A percentile compares a stretch with the other conserved stretches of the same genome.
These are phyloP conservation scores for Sminthurides bifidus DNA, from an alignment of 1,140 invertebrate species.

Conservation along the genomic window DNA sequence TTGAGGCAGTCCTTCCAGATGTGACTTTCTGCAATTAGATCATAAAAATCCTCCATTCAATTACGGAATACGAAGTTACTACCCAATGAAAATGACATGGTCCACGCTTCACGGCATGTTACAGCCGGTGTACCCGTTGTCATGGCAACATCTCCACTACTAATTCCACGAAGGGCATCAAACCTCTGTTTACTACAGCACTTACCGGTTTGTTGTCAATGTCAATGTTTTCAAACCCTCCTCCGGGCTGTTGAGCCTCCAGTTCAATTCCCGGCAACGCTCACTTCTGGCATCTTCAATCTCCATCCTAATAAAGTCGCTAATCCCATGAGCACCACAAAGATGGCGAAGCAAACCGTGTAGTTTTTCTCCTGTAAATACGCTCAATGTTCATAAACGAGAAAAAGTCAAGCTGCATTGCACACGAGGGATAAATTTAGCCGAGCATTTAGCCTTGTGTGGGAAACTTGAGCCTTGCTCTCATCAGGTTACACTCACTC, in stretches of 20 bases:
- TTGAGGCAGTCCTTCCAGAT: slow-evolving; percentile 39
- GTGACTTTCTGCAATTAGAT: slow-evolving; percentile 2
- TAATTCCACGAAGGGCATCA: no score
- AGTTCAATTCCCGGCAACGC: slow-evolving; percentile 14
- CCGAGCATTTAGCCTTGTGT: no score
- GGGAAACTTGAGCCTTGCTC: no score
- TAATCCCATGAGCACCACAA: slow-evolving; percentile 84
- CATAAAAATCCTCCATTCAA: neutral
- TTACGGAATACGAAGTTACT: neutral
- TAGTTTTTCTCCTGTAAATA: slow-evolving; percentile 83
- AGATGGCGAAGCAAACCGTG: slow-evolving; percentile 94
- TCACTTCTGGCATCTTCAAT: slow-evolving; percentile 17
- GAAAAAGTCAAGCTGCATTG: no score
- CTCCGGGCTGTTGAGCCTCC: slow-evolving; percentile 12
- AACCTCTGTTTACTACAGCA: neutral
- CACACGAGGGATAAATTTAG: no score
- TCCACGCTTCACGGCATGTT: no score
- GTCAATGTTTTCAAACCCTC: slow-evolving; percentile 28
- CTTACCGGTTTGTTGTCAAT: slow-evolving; percentile 10
- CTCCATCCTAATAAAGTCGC: slow-evolving; percentile 60
- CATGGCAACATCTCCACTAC: no score
- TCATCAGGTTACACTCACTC: no score
- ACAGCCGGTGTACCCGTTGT: no score
- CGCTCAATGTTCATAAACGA: no score
- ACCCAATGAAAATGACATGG: neutral